Evolutionary conservation across 2,888 invertebrate species (phyloP).

Genomic region (Eupithecia pulchellata): DNA sequence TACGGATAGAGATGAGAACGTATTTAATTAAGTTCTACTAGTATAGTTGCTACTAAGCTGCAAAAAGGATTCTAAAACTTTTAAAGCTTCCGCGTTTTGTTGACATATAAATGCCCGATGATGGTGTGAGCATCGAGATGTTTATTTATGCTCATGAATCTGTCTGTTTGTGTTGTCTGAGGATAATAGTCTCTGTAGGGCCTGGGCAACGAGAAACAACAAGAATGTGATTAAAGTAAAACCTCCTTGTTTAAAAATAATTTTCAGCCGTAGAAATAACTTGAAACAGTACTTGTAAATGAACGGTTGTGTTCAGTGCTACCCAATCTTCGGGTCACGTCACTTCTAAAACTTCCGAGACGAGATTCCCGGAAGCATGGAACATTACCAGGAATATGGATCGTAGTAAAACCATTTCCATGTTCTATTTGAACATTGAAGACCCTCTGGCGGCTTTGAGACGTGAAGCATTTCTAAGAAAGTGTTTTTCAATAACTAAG

Average conservation of each 20-base stretch:
- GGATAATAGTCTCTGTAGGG: no score
- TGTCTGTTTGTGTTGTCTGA: no score
- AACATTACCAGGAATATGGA: neutral
- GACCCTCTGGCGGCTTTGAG: neutral
- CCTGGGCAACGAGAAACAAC: no score
- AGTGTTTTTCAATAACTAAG: neutral
- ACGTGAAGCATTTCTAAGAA: neutral
- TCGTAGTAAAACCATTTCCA: constrained; percentile 37
- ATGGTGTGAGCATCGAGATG: neutral
- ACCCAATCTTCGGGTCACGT: neutral
- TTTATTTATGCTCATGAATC: no score
- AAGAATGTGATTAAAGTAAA: no score
- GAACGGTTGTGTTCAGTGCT: no score
- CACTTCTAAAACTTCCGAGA: neutral
- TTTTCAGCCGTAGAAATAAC: no score
- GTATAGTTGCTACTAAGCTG: neutral
- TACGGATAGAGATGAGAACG: neutral
- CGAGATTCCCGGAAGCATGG: neutral
- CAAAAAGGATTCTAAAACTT: neutral
- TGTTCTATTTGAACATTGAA: constrained; percentile 27
- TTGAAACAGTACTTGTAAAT: no score
- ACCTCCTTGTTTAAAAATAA: no score
- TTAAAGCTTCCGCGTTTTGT: no score
- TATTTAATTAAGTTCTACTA: neutral
- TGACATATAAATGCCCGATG: no score